Evolutionary conservation across 2,888 invertebrate species (phyloP).

Genomic region (Philopedon plagiatum): DNA sequence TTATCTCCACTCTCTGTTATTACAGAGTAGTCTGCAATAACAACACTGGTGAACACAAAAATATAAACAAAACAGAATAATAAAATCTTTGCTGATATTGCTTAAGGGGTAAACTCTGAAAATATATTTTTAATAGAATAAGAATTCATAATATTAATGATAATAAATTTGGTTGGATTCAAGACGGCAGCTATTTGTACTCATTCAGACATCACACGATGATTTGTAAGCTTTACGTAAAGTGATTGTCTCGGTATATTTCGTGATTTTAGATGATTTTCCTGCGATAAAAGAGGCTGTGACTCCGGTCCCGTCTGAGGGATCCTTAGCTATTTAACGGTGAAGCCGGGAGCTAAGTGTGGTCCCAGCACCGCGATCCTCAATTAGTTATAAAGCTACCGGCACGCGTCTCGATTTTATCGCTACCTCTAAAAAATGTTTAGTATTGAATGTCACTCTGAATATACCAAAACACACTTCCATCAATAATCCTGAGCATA

Average conservation of each 20-base stretch:
- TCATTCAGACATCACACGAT: conserved; percentile 67
- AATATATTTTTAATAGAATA: conserved; percentile 59
- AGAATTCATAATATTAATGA: conserved; percentile 64
- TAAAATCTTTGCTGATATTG: conserved; percentile 65
- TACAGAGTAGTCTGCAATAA: conserved; percentile 36
- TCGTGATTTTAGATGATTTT: neutral
- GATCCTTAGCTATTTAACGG: no score
- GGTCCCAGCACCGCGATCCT: no score
- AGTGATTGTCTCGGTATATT: conserved; percentile 18
- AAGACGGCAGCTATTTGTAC: conserved; percentile 67
- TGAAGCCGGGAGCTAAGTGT: no score
- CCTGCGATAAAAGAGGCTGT: neutral
- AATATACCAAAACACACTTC: conserved; percentile 31
- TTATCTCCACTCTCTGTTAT: neutral
- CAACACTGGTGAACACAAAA: conserved; percentile 42
- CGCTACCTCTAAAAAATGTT: neutral
- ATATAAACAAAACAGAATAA: conserved; percentile 52
- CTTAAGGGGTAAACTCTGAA: conserved; percentile 67
- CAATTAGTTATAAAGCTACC: no score
- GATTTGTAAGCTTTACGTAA: conserved; percentile 62
- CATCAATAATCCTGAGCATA: conserved; percentile 53
- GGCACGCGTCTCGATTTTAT: no score
- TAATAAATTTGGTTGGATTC: conserved; percentile 61
- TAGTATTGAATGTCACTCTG: no score
- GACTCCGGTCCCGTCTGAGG: no score